Evolutionary conservation across 2,113 vertebrate genomes (phyloP), one percentile per base, ranked within the genome.

Genomic region (Caretta caretta): DNA sequence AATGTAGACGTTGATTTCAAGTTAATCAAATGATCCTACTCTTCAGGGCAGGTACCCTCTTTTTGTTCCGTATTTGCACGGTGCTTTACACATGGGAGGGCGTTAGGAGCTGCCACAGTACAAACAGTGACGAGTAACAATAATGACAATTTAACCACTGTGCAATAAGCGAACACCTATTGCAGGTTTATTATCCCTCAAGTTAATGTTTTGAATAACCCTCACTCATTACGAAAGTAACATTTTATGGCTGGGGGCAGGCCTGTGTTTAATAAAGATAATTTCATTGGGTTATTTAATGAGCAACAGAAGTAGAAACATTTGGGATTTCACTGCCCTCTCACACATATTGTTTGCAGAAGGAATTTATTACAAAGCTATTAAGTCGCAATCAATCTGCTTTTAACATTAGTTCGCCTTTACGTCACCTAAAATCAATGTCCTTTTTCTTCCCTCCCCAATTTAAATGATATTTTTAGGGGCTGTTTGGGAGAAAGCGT

Each of bases 221-320:
- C 38, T 88, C 76, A 86, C 83, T 31, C 57, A 72, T 86, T 84
- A 5, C 51, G 56, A 84, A 88, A 80, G 86, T 51, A 80, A 80
- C 57, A 57, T 79, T 46, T 12, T 84, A 90, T 75, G 89, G 38
- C 38, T 35, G 4, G 92, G 92, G 85, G 84, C 86, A 85, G 88
- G 88, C 10, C 90, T 13, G 81, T 38, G 2, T 92, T 96, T 96
- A 97, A 96, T 97, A 92, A 93, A 88, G 87, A 83, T 25, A 89
- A 91, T 92, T 97, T 96, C 75, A 92, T 97, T 89, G 92, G 46
- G 51, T 13, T 90, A 93, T 83, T 97, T 95, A 97, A 96, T 96
- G 91, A 97, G 91, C 88, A 35, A 31, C 56, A 96, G 93, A 90
- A 83, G 93, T 35, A 96, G 95, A 96, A 96, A 84, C 75, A 27